phyloP scores from a whole-genome alignment of 2,113 vertebrate genomes.

The Hemiprocne comata region DNA sequence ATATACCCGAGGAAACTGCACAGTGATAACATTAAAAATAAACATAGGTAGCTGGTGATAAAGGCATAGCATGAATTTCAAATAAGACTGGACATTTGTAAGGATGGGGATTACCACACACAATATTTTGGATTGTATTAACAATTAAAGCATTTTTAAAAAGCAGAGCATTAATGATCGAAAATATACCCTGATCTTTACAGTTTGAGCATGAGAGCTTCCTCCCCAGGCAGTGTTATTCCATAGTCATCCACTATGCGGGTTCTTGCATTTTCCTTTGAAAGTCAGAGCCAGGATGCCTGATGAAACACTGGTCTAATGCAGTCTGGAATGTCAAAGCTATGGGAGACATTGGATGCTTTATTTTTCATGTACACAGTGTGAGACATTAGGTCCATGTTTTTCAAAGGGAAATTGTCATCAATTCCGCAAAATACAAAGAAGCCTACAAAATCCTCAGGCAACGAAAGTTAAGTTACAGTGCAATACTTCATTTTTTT shows the following conservation, averaged over 20 bases:
- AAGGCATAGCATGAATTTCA: background rate
- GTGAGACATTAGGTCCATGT: background rate
- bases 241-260: slow-evolving; percentile 45
- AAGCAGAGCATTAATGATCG: background rate
- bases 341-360: background rate
- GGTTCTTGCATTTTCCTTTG: slow-evolving; percentile 60
- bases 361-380: background rate
- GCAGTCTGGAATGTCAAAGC: background rate
- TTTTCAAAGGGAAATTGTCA: background rate
- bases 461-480: background rate
- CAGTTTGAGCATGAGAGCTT: background rate
- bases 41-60: background rate
- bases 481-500: background rate
- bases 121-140: background rate
- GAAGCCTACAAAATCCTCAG: background rate
- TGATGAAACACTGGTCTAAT: background rate
- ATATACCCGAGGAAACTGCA: background rate
- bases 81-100: background rate
- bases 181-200: background rate
- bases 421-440: background rate
- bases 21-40: background rate
- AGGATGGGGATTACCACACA: background rate
- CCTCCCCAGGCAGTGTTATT: slow-evolving; percentile 3
- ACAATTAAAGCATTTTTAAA: background rate
- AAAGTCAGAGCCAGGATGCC: background rate